These are phyloP conservation scores for Pipistrellus nathusii DNA, from an alignment of 2,797 vertebrate genomes.

Conservation along the genomic window DNA sequence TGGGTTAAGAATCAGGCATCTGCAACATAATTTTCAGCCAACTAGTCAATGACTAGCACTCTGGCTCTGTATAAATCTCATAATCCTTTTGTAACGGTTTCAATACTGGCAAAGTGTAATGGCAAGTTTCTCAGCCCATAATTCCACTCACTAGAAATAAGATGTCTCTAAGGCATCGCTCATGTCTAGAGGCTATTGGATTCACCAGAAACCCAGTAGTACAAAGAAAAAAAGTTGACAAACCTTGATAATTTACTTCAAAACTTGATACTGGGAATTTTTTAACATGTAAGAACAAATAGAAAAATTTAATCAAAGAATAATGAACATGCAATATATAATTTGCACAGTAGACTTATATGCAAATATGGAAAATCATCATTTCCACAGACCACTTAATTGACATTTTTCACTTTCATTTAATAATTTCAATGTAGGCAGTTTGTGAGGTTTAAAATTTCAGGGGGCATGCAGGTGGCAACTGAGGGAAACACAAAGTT, in stretches of 20 bases:
- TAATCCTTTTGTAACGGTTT: constrained; percentile 74
- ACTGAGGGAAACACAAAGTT: no score
- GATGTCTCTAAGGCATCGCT: constrained; percentile 20
- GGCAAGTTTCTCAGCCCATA: constrained; percentile 46
- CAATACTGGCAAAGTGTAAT: constrained; percentile 43
- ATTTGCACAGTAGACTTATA: background rate
- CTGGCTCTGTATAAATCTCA: constrained; percentile 69
- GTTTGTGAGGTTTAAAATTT: constrained; percentile 27
- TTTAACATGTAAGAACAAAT: background rate
- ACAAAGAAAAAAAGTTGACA: background rate
- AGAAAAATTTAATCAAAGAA: constrained; percentile 41
- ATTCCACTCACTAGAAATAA: constrained; percentile 36
- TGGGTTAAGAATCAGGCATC: constrained; percentile 76
- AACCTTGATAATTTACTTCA: constrained; percentile 15
- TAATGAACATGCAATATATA: background rate
- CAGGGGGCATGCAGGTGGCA: background rate
- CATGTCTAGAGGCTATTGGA: background rate
- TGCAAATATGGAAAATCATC: background rate
- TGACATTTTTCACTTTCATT: constrained; percentile 13
- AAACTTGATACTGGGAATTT: background rate
- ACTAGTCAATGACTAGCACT: constrained; percentile 75
- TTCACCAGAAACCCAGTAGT: background rate
- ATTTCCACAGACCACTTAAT: background rate
- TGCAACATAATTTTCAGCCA: constrained; percentile 78
- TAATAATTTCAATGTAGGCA: background rate